Evolutionary conservation across 2,797 vertebrate genomes (phyloP).

Genomic region (Phyllotis vaccarum): DNA sequence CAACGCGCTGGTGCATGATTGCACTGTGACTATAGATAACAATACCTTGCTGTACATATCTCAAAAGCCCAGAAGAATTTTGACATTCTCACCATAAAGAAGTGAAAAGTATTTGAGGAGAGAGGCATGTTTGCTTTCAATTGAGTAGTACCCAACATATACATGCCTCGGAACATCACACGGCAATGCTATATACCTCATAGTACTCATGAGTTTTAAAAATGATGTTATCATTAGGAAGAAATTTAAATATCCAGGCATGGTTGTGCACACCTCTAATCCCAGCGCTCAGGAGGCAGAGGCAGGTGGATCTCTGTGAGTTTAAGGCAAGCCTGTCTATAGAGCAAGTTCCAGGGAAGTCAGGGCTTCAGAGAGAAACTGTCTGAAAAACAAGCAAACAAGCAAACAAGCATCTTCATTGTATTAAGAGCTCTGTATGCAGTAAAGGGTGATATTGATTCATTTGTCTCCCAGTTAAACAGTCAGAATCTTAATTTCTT

Average conservation of each 20-base stretch:
- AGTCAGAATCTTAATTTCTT: slow-evolving; percentile 21
- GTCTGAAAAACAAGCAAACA: not conserved
- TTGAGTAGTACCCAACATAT: no score
- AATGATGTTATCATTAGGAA: not conserved
- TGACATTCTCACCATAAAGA: not conserved
- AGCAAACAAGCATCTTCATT: not conserved
- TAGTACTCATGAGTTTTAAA: not conserved
- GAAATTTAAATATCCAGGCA: not conserved
- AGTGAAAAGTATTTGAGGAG: not conserved
- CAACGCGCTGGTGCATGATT: not conserved
- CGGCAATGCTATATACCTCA: not conserved
- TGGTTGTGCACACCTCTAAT: not conserved
- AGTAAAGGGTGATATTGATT: not conserved
- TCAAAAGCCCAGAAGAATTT: slow-evolving; percentile 15
- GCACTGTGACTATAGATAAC: not conserved
- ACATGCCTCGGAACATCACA: not conserved
- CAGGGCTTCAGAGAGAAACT: not conserved
- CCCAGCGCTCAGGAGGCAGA: not conserved
- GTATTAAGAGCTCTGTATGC: not conserved
- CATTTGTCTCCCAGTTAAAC: not conserved
- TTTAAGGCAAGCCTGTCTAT: not conserved
- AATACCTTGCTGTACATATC: not conserved
- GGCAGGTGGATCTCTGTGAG: not conserved
- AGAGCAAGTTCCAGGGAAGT: not conserved
- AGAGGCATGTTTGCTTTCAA: not conserved